phyloP scores from a whole-genome alignment of 2,113 vertebrate genomes.

The Cynoglossus semilaevis region DNA sequence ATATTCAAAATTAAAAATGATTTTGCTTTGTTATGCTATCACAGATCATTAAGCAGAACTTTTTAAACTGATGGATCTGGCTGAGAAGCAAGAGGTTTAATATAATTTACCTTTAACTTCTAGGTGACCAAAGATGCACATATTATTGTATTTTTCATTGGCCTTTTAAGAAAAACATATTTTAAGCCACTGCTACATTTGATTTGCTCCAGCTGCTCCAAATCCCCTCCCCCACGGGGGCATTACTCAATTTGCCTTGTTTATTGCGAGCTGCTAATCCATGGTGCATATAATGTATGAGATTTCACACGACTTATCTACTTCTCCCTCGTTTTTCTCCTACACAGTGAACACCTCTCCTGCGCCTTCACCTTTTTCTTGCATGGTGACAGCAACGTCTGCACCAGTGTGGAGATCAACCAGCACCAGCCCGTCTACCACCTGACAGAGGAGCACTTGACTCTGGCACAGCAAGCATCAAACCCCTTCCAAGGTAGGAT shows the following conservation, averaged over 20 bases:
- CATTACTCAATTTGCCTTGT: conserved; percentile 13
- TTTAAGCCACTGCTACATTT: too few relatives aligned
- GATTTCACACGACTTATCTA: conserved; percentile 27
- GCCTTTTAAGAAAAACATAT: too few relatives aligned
- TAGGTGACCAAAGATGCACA: too few relatives aligned
- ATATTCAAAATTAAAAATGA: too few relatives aligned
- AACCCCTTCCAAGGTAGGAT: conserved; percentile 91
- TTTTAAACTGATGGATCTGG: too few relatives aligned
- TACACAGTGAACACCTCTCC: conserved; percentile 91
- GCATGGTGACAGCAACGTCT: conserved; percentile 97
- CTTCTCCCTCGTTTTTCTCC: background rate
- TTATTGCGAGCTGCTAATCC: conserved; percentile 25
- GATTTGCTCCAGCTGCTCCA: too few relatives aligned
- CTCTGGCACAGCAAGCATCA: conserved; percentile 91
- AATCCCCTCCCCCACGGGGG: too few relatives aligned
- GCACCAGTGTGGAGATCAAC: conserved; percentile 99
- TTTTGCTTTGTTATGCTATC: too few relatives aligned
- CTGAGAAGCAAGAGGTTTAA: too few relatives aligned
- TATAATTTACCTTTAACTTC: too few relatives aligned
- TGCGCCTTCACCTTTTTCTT: conserved; percentile 99
- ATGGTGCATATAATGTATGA: conserved; percentile 19
- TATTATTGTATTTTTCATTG: too few relatives aligned
- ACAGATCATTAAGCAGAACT: too few relatives aligned
- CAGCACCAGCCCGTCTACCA: conserved; percentile 98
- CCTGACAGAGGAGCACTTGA: conserved; percentile 95